Evolutionary conservation across 2,113 vertebrate species (phyloP).

Genomic region (Lasiurus cinereus): DNA sequence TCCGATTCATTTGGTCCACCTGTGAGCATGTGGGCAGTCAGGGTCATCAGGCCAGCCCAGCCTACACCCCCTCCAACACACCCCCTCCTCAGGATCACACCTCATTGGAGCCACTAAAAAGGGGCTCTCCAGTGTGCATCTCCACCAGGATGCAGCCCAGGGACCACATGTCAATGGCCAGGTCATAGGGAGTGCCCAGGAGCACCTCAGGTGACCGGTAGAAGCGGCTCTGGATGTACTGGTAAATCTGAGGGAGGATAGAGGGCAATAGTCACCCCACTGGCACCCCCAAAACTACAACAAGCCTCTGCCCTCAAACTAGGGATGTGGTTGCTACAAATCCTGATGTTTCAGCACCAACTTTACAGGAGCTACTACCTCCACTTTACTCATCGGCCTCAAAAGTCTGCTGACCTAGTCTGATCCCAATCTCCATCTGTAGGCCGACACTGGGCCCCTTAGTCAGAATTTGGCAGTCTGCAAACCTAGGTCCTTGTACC

Average conservation of each 20-base stretch:
- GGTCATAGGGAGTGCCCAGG: constrained; percentile 95
- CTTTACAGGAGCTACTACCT: too few species aligned
- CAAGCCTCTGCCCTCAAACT: background rate
- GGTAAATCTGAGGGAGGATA: constrained; percentile 91
- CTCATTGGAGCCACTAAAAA: constrained; percentile 97
- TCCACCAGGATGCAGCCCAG: constrained; percentile 97
- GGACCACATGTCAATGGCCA: constrained; percentile 98
- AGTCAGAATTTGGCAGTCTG: background rate
- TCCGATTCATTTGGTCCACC: constrained; percentile 98
- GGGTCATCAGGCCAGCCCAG: background rate
- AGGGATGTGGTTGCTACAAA: background rate
- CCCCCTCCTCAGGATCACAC: constrained; percentile 82
- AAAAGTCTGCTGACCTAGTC: background rate
- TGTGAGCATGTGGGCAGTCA: constrained; percentile 74
- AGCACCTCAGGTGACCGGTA: constrained; percentile 97
- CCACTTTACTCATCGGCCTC: background rate
- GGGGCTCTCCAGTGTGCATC: constrained; percentile 97
- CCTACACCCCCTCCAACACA: constrained; percentile 40
- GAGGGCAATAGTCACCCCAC: background rate
- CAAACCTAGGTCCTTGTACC: background rate
- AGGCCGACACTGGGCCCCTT: background rate
- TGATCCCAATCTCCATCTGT: background rate
- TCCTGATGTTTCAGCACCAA: background rate
- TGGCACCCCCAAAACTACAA: background rate
- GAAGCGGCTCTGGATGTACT: constrained; percentile 98